Percentiles rank a stretch among this genome's conserved stretches.
These are phyloP conservation scores for Endomychus coccineus DNA, from an alignment of 2,888 invertebrate genomes.

Conservation along the genomic window DNA sequence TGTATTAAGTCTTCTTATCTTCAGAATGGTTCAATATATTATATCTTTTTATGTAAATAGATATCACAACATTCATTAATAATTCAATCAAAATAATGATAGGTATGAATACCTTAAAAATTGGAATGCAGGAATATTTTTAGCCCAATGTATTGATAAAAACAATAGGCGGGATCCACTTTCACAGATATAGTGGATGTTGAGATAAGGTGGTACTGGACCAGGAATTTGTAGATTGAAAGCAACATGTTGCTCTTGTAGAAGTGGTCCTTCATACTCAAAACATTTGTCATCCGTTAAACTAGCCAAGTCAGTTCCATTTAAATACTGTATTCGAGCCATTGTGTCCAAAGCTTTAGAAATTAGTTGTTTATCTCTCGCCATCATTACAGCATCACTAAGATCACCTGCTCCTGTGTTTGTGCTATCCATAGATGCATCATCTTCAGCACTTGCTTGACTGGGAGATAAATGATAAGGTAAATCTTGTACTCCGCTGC, in stretches of 20 bases:
- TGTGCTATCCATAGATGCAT: constrained; percentile 50
- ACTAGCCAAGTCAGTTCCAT: constrained; percentile 35
- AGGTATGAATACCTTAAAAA: constrained; percentile 66
- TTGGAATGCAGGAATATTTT: constrained; percentile 75
- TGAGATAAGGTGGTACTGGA: constrained; percentile 80
- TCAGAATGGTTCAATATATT: too few relatives aligned
- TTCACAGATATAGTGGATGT: constrained; percentile 92
- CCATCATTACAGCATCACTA: constrained; percentile 53
- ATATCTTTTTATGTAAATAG: too few relatives aligned
- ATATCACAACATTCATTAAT: too few relatives aligned
- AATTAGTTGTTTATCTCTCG: constrained; percentile 52
- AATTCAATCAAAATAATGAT: too few relatives aligned
- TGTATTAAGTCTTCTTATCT: too few relatives aligned
- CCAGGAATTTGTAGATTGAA: constrained; percentile 72
- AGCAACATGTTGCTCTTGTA: constrained; percentile 60
- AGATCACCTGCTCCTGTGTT: constrained; percentile 46
- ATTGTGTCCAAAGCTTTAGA: constrained; percentile 69
- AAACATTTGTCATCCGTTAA: constrained; percentile 38
- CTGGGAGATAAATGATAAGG: constrained; percentile 42
- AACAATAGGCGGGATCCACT: constrained; percentile 88
- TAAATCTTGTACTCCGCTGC: too few relatives aligned
- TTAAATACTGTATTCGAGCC: constrained; percentile 45
- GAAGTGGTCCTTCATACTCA: constrained; percentile 54
- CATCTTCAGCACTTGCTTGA: constrained; percentile 50
- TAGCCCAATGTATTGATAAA: constrained; percentile 83